Evolutionary conservation across 2,888 invertebrate species (phyloP), one percentile per base, ranked within the genome.

Genomic region (Zootermopsis nevadensis): DNA sequence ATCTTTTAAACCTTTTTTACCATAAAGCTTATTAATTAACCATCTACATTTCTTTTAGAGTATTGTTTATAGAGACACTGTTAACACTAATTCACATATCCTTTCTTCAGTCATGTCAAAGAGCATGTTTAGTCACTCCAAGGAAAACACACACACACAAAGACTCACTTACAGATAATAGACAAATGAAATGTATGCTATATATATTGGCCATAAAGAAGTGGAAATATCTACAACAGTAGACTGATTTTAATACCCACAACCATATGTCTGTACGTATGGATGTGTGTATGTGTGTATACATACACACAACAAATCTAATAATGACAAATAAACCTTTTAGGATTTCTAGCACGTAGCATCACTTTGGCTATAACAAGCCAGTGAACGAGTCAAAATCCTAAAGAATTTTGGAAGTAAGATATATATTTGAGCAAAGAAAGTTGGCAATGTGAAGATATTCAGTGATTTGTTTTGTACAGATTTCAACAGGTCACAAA

Each of bases 251-350:
- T 31, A 38, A 38, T 42, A n/a, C 38, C 38, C 69, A 38, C 35
- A 38, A 35, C 10, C 42, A 74, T 24, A 66, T 79, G 7, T 79
- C n/a, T n/a, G n/a, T n/a, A n/a, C n/a, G n/a, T n/a, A n/a, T n/a
- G n/a, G n/a, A n/a, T n/a, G n/a, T n/a, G n/a, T n/a, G n/a, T n/a
- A n/a, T n/a, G n/a, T n/a, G n/a, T n/a, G n/a, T n/a, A n/a, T n/a
- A n/a, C n/a, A 79, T 66, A 79, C 66, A 76, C 27, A 79, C 79
- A 66, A 79, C 60, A 79, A n/a, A 33, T 79, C 38, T 79, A 79
- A 35, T 66, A n/a, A 79, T 35, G 35, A 74, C 12, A 22, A 79
- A 60, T 79, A 66, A 60, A 66, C 60, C 33, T 24, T 38, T 33
- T 66, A 60, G 35, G 33, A 38, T n/a, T 38, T 35, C n/a, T 35